phyloP scores from a whole-genome alignment of 2,888 invertebrate species.

The Sarcophaga variegata region DNA sequence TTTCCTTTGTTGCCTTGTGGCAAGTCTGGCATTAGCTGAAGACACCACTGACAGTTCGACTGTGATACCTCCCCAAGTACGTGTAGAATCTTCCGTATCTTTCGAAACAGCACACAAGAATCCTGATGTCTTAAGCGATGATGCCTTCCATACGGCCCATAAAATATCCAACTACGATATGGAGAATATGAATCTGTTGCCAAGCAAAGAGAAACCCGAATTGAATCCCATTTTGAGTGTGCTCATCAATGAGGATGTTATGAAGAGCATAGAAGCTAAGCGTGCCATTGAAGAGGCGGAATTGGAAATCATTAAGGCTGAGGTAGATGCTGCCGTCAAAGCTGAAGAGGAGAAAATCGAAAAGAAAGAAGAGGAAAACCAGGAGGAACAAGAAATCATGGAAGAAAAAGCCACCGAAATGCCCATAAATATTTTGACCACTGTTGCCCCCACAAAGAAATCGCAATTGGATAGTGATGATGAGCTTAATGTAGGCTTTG shows the following conservation, averaged over 20 bases:
- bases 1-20: slow-evolving; percentile 74
- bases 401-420: slow-evolving; percentile 71
- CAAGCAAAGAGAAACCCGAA: slow-evolving; percentile 81
- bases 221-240: slow-evolving; percentile 82
- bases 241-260: slow-evolving; percentile 82
- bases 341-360: slow-evolving; percentile 54
- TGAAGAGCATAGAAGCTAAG: slow-evolving; percentile 83
- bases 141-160: slow-evolving; percentile 79
- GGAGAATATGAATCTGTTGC: slow-evolving; percentile 76
- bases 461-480: slow-evolving; percentile 73
- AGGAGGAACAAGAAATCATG: slow-evolving; percentile 16
- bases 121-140: slow-evolving; percentile 82
- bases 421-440: slow-evolving; percentile 74
- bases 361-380: slow-evolving; percentile 2
- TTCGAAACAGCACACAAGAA: slow-evolving; percentile 90
- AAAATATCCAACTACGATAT: slow-evolving; percentile 73
- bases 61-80: slow-evolving; percentile 65
- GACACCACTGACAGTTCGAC: slow-evolving; percentile 64
- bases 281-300: slow-evolving; percentile 80
- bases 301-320: slow-evolving; percentile 75
- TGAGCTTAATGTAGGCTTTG: slow-evolving; percentile 77
- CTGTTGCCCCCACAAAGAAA: slow-evolving; percentile 72
- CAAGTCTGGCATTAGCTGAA: slow-evolving; percentile 73
- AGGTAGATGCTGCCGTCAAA: slow-evolving; percentile 71
- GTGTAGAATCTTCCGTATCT: slow-evolving; percentile 65